phyloP scores from a whole-genome alignment of 1,140 invertebrate genomes.

The Apis florea region DNA sequence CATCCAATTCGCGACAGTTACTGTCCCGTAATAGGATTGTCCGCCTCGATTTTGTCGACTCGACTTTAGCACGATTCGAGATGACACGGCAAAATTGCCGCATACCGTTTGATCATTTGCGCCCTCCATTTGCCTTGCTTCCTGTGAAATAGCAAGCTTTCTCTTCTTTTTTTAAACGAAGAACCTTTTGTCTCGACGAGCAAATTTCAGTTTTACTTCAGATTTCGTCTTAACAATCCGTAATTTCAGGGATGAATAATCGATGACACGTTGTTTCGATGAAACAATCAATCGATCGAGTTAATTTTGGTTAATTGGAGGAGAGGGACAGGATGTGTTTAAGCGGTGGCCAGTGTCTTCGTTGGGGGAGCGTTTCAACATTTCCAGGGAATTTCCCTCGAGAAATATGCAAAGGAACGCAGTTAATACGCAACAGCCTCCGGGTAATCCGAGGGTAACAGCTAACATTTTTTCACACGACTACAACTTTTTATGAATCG shows the following conservation, averaged over 20 bases:
- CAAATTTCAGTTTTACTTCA: too few relatives aligned
- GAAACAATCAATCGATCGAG: background rate
- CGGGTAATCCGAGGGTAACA: background rate
- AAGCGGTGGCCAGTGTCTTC: background rate
- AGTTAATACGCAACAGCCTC: background rate
- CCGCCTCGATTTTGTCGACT: slow-evolving; percentile 29
- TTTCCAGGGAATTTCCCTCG: slow-evolving; percentile 3
- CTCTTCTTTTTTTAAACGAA: too few relatives aligned
- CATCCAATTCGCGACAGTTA: slow-evolving; percentile 20
- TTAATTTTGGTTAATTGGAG: background rate
- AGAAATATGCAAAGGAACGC: slow-evolving; percentile 21
- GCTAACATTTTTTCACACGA: background rate
- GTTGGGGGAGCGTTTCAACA: background rate
- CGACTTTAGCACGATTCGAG: background rate
- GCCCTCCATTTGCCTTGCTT: too few relatives aligned
- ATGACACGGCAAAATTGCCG: background rate
- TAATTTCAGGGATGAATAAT: too few relatives aligned
- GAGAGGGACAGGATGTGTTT: background rate
- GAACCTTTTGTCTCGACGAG: too few relatives aligned
- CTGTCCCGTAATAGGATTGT: slow-evolving; percentile 27
- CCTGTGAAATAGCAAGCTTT: too few relatives aligned
- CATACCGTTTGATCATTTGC: too few relatives aligned
- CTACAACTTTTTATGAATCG: background rate
- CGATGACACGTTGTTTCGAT: background rate
- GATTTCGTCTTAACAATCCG: too few relatives aligned